Evolutionary conservation across 2,888 invertebrate species (phyloP).

Genomic region (Drosophila niveifrons): DNA sequence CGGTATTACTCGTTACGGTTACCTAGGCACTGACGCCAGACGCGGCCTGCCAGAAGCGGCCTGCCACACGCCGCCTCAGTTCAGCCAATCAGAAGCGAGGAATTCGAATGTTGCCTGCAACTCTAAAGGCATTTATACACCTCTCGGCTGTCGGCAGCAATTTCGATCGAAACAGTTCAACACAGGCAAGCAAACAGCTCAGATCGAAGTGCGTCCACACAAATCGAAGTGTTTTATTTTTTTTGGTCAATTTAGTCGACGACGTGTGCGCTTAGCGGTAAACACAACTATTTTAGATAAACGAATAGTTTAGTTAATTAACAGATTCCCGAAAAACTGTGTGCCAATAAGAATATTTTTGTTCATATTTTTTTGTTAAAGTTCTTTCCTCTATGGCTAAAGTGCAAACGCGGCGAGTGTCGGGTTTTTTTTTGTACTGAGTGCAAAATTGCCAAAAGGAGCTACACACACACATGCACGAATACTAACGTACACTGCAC

Average conservation of each 20-base stretch:
- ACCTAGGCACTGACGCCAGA: constrained; percentile 60
- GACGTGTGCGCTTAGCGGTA: constrained; percentile 75
- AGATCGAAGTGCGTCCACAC: constrained; percentile 19
- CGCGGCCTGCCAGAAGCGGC: constrained; percentile 66
- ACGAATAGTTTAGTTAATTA: constrained; percentile 21
- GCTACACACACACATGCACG: constrained; percentile 30
- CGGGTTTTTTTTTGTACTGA: constrained; percentile 36
- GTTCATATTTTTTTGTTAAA: constrained; percentile 52
- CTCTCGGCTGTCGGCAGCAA: constrained; percentile 36
- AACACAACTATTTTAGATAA: constrained; percentile 53
- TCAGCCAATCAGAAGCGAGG: constrained; percentile 52
- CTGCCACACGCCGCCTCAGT: constrained; percentile 63
- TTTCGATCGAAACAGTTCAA: constrained; percentile 56
- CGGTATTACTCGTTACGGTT: constrained; percentile 23
- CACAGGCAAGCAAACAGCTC: constrained; percentile 53
- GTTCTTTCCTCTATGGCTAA: constrained; percentile 28
- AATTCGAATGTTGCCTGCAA: constrained; percentile 37
- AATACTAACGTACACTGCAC: constrained; percentile 18
- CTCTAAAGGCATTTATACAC: constrained; percentile 50
- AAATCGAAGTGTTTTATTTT: constrained; percentile 23
- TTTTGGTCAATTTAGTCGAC: constrained; percentile 51
- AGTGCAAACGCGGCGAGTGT: constrained; percentile 64
- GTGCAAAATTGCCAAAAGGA: constrained; percentile 63
- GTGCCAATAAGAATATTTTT: constrained; percentile 38
- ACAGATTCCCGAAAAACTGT: constrained; percentile 12